Evolutionary conservation across 2,797 vertebrate genomes (phyloP).

Genomic region (Microchirus variegatus): DNA sequence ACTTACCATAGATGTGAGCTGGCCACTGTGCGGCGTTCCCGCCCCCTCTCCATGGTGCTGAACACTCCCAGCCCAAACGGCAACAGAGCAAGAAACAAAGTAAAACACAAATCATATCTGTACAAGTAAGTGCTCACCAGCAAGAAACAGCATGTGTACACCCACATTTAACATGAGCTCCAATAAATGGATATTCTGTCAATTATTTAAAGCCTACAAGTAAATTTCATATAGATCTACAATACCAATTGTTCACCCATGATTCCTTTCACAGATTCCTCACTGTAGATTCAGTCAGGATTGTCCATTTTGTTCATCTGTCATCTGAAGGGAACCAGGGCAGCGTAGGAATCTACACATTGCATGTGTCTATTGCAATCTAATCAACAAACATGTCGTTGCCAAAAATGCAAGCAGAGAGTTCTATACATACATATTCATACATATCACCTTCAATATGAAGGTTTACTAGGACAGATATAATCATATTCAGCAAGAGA

Average conservation of each 20-base stretch:
- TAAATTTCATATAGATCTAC: conserved; percentile 71
- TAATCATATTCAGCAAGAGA: conserved; percentile 88
- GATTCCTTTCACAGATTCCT: conserved; percentile 60
- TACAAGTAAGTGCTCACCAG: conserved; percentile 82
- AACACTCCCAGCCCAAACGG: conserved; percentile 65
- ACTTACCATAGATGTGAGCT: conserved; percentile 66
- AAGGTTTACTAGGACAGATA: conserved; percentile 90
- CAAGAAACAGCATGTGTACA: conserved; percentile 78
- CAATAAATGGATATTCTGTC: conserved; percentile 70
- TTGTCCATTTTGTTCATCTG: conserved; percentile 46
- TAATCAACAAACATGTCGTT: conserved; percentile 75
- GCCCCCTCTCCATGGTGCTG: conserved; percentile 55
- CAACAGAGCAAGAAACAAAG: conserved; percentile 59
- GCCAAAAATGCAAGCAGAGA: conserved; percentile 85
- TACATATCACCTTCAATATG: conserved; percentile 99
- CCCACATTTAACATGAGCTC: conserved; percentile 80
- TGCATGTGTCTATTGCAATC: conserved; percentile 68
- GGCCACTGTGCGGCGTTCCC: conserved; percentile 26
- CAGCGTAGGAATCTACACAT: conserved; percentile 62
- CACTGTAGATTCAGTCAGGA: conserved; percentile 48
- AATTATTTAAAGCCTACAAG: conserved; percentile 72
- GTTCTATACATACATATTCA: conserved; percentile 82
- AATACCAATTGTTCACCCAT: conserved; percentile 63
- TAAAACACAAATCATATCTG: conserved; percentile 76
- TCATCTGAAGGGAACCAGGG: conserved; percentile 47